phyloP scores from a whole-genome alignment of 2,797 vertebrate species.

The Oreochromis mossambicus region DNA sequence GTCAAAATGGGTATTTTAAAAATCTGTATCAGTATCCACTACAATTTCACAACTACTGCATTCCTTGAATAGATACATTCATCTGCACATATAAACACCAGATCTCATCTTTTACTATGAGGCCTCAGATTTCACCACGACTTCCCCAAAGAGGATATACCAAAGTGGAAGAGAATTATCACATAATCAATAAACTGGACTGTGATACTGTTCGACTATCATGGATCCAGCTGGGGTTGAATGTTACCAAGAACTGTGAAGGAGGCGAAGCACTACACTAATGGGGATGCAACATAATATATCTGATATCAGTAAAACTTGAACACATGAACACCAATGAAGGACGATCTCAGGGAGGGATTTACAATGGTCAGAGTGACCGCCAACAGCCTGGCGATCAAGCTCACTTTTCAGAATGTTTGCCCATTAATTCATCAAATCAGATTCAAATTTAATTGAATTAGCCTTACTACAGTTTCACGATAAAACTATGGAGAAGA shows the following conservation, averaged over 20 bases:
- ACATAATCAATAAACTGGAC: conserved; percentile 45
- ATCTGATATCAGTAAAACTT: conserved; percentile 20
- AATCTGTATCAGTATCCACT: not conserved
- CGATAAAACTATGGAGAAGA: not conserved
- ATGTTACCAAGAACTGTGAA: conserved; percentile 2
- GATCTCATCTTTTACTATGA: not conserved
- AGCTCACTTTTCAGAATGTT: not conserved
- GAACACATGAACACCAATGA: not conserved
- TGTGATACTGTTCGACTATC: conserved; percentile 30
- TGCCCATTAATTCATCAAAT: not conserved
- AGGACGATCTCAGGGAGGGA: not conserved
- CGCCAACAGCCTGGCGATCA: not conserved
- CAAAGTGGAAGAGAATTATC: conserved; percentile 19
- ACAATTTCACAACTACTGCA: not conserved
- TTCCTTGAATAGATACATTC: not conserved
- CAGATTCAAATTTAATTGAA: not conserved
- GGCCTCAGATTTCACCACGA: conserved; percentile 23
- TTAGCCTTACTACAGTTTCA: not conserved
- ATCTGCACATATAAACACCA: conserved; percentile 30
- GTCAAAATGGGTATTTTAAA: not conserved
- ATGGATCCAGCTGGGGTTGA: conserved; percentile 9
- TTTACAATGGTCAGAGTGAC: not conserved
- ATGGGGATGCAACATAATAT: conserved; percentile 42
- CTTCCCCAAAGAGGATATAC: conserved; percentile 23
- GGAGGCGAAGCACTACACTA: conserved; percentile 18